These are phyloP conservation scores for Phalloptychus januarius DNA, from an alignment of 2,797 vertebrate genomes.

Conservation along the genomic window DNA sequence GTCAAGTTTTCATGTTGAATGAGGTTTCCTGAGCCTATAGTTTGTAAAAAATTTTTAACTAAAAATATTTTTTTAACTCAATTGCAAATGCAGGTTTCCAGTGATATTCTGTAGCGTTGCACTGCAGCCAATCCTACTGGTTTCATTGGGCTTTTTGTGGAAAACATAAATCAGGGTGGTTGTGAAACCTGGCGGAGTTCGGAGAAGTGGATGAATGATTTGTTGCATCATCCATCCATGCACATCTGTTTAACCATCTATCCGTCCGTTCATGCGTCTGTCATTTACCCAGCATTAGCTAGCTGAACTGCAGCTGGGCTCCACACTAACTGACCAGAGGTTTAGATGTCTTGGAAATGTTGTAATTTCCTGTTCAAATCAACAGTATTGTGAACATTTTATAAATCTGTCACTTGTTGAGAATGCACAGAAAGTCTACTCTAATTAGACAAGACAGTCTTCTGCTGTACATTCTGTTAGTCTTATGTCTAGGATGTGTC, in stretches of 20 bases:
- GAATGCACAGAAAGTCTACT: not conserved
- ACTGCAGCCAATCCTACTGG: not conserved
- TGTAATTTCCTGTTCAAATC: not conserved
- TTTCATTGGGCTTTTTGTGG: not conserved
- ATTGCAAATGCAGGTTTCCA: not conserved
- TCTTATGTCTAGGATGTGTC: not conserved
- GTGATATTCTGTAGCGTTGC: not conserved
- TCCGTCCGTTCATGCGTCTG: not conserved
- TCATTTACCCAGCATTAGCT: no score
- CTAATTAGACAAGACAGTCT: not conserved
- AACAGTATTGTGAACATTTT: not conserved
- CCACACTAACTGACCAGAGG: no score
- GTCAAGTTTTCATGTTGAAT: not conserved
- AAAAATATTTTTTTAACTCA: not conserved
- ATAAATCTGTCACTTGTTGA: not conserved
- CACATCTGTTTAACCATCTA: not conserved
- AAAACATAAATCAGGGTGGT: not conserved
- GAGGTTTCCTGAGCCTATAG: not conserved
- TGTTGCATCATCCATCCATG: no score
- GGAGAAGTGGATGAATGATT: not conserved
- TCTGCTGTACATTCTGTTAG: not conserved
- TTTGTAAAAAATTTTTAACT: not conserved
- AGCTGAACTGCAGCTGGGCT: no score
- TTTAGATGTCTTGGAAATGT: not conserved
- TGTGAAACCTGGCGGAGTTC: not conserved